Conservation (phyloP, 2,888 invertebrate species). For the Spialia ferax region DNA sequence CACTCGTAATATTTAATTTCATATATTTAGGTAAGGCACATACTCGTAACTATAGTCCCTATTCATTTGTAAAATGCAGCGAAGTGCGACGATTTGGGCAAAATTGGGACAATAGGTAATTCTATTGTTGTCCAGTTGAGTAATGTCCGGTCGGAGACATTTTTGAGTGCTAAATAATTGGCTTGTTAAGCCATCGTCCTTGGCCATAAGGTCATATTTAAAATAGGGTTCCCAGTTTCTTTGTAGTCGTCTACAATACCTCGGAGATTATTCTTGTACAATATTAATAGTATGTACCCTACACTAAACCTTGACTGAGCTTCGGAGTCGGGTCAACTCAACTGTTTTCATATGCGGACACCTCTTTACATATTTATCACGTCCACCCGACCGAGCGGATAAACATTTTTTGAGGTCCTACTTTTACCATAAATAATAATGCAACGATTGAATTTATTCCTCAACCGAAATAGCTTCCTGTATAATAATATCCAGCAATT, state of each 20-base stretch:
- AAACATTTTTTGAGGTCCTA: constrained; percentile 29
- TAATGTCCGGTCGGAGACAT: constrained; percentile 25
- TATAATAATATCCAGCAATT: too few relatives aligned
- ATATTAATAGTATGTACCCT: constrained; percentile 48
- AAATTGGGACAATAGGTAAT: constrained; percentile 20
- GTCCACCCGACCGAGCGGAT: constrained; percentile 43
- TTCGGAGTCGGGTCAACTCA: constrained; percentile 65
- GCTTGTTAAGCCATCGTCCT: constrained; percentile 24
- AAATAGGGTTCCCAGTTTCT: constrained; percentile 13
- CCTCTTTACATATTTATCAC: constrained; percentile 64
- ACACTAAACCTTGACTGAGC: constrained; percentile 56
- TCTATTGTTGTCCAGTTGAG: constrained; percentile 24
- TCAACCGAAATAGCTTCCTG: too few relatives aligned
- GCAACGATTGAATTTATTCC: constrained; percentile 20
- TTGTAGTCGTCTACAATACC: constrained; percentile 14
- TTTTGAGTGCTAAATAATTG: constrained; percentile 35
- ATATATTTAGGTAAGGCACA: not conserved
- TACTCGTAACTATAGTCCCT: too few relatives aligned
- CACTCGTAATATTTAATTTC: not conserved
- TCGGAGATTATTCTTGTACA: constrained; percentile 36
- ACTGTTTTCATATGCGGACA: constrained; percentile 59
- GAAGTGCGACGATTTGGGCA: not conserved
- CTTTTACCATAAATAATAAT: constrained; percentile 32
- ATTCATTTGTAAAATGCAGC: not conserved
- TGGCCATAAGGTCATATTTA: constrained; percentile 4